Base-by-base conservation (phyloP, 2,888 invertebrate species). In the Resseliella maxima region DNA sequence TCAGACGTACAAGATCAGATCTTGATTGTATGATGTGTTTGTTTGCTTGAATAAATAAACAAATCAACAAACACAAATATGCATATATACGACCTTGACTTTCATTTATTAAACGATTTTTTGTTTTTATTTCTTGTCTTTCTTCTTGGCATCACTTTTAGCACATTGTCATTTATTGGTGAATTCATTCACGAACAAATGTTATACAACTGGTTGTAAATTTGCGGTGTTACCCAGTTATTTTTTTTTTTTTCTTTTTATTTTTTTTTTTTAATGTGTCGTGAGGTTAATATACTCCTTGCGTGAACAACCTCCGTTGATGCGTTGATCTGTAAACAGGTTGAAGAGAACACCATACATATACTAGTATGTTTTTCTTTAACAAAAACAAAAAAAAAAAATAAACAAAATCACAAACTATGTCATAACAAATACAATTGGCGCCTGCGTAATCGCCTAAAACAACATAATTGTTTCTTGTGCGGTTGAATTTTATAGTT, bases 161-260 rank as follows among this genome's bases (percentile, higher is more conserved):
- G 35, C 72, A 72, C 31, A 15, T 35, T 15, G 72, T 31, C 72
- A 72, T 15, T 72, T 72, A 72, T 72, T 12, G 72, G 35, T 31
- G 72, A 72, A 72, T 72, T 35, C 72, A 31, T 31, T 72, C 72
- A 72, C 31, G 1, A 31, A 72, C 59, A 3, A 59, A 27, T 0
- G 31, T 72, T 72, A 72, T 72, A 72, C 72, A 72, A 72, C 35
- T 72, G 72, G 72, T 72, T 72, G 35, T 72, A 72, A 72, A 72
- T 31, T 72, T 31, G 35, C 72, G 15, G 31, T 12, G 8, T 72
- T 72, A 72, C 72, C 72, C 31, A 72, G 72, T 72, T 50, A 50
- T 50, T 50, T n/a, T n/a, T n/a, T n/a, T n/a, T n/a, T n/a, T n/a
- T n/a, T n/a, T n/a, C n/a, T n/a, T n/a, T n/a, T n/a, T n/a, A n/a